Conservation (phyloP, 2,797 vertebrate species). For the Pseudochirops corinnae region DNA sequence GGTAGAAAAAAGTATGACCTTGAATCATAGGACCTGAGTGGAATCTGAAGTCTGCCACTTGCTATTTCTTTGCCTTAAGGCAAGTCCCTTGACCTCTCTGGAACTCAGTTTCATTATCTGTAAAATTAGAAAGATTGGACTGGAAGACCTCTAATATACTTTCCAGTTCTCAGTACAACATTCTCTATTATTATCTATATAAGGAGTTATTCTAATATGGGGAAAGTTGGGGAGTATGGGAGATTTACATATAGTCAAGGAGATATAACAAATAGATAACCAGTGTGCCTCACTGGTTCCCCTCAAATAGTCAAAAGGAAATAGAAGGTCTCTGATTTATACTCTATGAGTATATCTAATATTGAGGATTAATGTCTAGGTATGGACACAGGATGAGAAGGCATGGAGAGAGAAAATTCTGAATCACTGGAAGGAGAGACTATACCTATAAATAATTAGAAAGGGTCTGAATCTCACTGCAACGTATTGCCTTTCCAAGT, state of each 20-base stretch:
- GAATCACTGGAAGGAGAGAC: not conserved
- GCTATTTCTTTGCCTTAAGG: too few species aligned
- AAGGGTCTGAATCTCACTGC: constrained; percentile 1
- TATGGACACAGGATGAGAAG: not conserved
- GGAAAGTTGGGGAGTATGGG: not conserved
- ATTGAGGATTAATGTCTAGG: not conserved
- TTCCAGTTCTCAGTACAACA: not conserved
- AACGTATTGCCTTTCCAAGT: not conserved
- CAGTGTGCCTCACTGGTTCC: not conserved
- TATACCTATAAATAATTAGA: not conserved
- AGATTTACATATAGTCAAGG: not conserved
- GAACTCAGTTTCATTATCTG: too few species aligned
- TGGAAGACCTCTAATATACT: not conserved
- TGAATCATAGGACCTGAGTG: not conserved
- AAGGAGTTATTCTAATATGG: not conserved
- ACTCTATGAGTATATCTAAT: not conserved
- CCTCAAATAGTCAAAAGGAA: not conserved
- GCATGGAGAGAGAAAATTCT: not conserved
- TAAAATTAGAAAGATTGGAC: not conserved
- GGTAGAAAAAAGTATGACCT: not conserved
- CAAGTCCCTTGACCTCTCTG: too few species aligned
- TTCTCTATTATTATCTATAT: not conserved
- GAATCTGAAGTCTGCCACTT: too few species aligned
- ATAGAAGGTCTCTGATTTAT: not conserved
- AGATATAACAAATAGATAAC: not conserved